Percentiles rank a stretch among this genome's conserved stretches.
These are phyloP conservation scores for Esox masquinongy DNA, from an alignment of 2,797 vertebrate species.

Conservation along the genomic window DNA sequence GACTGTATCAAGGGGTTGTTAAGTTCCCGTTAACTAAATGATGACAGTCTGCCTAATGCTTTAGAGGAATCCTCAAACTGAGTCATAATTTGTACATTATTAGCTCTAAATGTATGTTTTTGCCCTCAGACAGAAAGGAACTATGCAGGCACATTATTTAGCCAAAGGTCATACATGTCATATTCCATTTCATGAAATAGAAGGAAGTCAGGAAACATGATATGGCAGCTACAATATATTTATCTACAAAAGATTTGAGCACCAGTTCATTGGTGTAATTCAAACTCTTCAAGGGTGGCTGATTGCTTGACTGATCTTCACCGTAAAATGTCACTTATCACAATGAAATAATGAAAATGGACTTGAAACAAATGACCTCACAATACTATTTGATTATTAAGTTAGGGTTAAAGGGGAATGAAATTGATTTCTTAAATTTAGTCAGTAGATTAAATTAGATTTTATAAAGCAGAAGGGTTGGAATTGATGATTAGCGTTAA, in stretches of 20 bases:
- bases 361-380: neutral
- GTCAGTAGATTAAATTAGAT: neutral
- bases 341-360: neutral
- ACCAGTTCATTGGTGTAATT: neutral
- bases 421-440: neutral
- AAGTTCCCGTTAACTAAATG: too few relatives aligned
- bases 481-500: neutral
- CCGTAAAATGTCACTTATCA: neutral
- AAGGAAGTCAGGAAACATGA: neutral
- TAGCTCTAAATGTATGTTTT: neutral
- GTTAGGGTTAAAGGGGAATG: neutral
- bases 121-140: neutral
- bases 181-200: neutral
- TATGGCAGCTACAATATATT: neutral
- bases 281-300: neutral
- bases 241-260: neutral
- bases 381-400: neutral
- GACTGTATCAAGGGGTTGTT: too few relatives aligned
- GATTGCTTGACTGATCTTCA: neutral
- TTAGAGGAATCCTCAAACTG: too few relatives aligned
- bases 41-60: too few relatives aligned
- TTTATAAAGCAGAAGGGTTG: neutral
- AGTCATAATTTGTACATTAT: too few relatives aligned
- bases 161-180: neutral
- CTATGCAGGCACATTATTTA: neutral